phyloP scores from a whole-genome alignment of 1,140 invertebrate species.

The Rhyzopertha dominica region DNA sequence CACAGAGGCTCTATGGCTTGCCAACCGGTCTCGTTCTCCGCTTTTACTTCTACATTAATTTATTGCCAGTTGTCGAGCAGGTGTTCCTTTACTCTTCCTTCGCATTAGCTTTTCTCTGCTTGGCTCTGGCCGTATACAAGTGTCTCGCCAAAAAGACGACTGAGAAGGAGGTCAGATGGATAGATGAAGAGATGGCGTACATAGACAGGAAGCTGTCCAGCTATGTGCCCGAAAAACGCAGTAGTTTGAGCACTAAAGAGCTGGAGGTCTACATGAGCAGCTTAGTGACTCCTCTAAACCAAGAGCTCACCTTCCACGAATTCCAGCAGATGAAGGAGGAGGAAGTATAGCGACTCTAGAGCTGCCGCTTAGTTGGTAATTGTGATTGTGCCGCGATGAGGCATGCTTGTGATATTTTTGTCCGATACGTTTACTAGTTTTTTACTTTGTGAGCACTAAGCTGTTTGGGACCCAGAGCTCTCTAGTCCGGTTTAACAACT shows the following conservation, averaged over 20 bases:
- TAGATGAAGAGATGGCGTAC: constrained; percentile 30
- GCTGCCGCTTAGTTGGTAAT: no score
- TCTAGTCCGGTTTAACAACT: no score
- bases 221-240: constrained; percentile 28
- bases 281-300: constrained; percentile 34
- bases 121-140: constrained; percentile 45
- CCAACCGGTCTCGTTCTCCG: constrained; percentile 55
- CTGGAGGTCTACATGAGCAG: constrained; percentile 39
- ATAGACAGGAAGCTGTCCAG: constrained; percentile 34
- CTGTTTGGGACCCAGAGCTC: no score
- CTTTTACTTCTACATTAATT: constrained; percentile 69
- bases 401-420: no score
- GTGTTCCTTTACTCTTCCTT: constrained; percentile 56
- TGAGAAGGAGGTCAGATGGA: constrained; percentile 26
- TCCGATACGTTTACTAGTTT: no score
- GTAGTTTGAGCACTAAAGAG: constrained; percentile 32
- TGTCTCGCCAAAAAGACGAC: constrained; percentile 5
- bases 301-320: constrained; percentile 21
- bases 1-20: constrained; percentile 63
- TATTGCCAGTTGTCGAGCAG: constrained; percentile 57
- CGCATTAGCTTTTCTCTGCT: constrained; percentile 49
- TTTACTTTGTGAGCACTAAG: no score
- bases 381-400: no score
- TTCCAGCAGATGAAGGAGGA: no score
- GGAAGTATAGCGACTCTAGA: no score